Percentiles rank a stretch among this genome's conserved stretches.
Evolutionary conservation across 2,888 invertebrate species (phyloP).

Genomic region (Anarsia innoxiella): DNA sequence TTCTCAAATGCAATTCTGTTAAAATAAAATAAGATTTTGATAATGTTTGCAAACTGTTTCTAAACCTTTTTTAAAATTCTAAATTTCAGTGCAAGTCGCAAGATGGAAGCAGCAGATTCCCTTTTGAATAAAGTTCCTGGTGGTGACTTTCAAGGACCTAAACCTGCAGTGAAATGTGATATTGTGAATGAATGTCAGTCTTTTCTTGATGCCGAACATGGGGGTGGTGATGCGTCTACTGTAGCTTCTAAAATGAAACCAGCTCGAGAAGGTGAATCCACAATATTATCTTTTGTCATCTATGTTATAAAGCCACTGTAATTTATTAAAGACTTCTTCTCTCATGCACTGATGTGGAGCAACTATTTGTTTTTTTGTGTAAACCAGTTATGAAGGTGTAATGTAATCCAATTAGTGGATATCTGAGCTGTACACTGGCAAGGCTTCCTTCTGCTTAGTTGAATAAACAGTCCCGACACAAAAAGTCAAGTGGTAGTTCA

Average conservation of each 20-base stretch:
- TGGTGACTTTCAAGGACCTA: slow-evolving; percentile 31
- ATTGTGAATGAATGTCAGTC: slow-evolving; percentile 63
- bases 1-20: no score
- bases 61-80: no score
- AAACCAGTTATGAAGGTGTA: slow-evolving; percentile 8
- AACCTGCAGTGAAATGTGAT: slow-evolving; percentile 43
- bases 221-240: slow-evolving; percentile 55
- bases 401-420: slow-evolving; percentile 23
- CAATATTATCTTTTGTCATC: neutral
- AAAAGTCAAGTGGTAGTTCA: slow-evolving; percentile 2
- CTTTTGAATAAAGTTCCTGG: slow-evolving; percentile 29
- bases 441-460: slow-evolving; percentile 23
- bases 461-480: slow-evolving; percentile 13
- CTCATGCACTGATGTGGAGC: no score
- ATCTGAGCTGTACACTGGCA: slow-evolving; percentile 19
- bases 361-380: no score
- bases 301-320: neutral
- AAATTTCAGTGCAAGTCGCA: slow-evolving; percentile 21
- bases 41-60: no score
- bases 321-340: slow-evolving; percentile 10
- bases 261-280: slow-evolving; percentile 30
- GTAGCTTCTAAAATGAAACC: slow-evolving; percentile 29
- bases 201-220: slow-evolving; percentile 61
- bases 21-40: no score
- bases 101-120: slow-evolving; percentile 51